Conservation (phyloP, 2,888 invertebrate genomes). For the Tachina grossa region DNA sequence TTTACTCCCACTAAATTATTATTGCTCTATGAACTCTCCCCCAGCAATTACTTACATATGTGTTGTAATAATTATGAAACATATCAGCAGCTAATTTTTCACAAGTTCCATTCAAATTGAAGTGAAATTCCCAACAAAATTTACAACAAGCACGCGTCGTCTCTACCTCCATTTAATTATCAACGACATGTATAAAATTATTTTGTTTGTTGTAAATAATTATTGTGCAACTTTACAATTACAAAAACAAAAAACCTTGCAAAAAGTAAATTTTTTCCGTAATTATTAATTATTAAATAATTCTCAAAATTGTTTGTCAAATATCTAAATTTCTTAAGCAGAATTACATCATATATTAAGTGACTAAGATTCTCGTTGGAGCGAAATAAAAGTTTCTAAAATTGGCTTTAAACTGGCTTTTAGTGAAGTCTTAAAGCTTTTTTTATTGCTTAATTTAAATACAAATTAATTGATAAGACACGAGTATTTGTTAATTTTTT, state of each 20-base stretch:
- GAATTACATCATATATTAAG: conserved; percentile 31
- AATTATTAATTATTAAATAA: neutral
- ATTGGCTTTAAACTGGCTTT: conserved; percentile 31
- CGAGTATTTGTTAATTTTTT: neutral
- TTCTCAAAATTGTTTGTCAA: conserved; percentile 1
- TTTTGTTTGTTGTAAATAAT: neutral
- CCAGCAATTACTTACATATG: conserved; percentile 2
- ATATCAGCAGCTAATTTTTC: conserved; percentile 33
- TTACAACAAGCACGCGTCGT: conserved; percentile 45
- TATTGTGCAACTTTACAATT: conserved; percentile 4
- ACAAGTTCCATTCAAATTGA: conserved; percentile 24
- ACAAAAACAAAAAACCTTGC: conserved; percentile 24
- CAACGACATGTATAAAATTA: conserved; percentile 27
- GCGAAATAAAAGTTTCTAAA: conserved; percentile 21
- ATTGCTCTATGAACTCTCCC: neutral
- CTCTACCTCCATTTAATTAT: conserved; percentile 46
- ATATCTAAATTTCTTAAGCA: neutral
- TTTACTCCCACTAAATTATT: conserved; percentile 42
- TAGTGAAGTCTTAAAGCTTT: neutral
- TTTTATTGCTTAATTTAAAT: conserved; percentile 9
- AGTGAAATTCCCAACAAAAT: conserved; percentile 14
- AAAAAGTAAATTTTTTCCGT: conserved; percentile 28
- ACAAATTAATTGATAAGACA: neutral
- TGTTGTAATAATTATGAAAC: conserved; percentile 36
- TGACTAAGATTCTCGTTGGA: neutral